phyloP scores from a whole-genome alignment of 2,113 vertebrate genomes.

The Myotis yumanensis region DNA sequence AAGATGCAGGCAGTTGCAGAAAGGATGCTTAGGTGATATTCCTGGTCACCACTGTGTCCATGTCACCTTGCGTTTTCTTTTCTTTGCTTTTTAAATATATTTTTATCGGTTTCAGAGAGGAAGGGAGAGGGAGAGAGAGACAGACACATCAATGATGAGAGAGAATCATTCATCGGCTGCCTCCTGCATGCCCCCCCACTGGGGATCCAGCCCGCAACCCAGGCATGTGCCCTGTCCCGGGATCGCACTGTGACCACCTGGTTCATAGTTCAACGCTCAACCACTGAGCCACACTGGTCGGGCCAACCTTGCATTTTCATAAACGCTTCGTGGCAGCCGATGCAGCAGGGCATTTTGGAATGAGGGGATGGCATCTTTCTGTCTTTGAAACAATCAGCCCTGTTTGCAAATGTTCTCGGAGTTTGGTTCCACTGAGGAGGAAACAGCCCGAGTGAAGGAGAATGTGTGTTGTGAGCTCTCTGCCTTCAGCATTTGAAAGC shows the following conservation, averaged over 20 bases:
- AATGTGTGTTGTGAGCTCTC: constrained; percentile 70
- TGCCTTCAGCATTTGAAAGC: constrained; percentile 79
- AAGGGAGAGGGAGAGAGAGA: too few relatives aligned
- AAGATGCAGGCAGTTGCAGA: not conserved
- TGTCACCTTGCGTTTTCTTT: not conserved
- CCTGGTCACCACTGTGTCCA: not conserved
- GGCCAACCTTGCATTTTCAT: not conserved
- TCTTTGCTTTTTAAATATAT: too few relatives aligned
- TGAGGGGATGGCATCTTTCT: not conserved
- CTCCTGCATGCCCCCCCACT: too few relatives aligned
- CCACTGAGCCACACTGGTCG: too few relatives aligned
- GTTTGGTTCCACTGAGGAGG: constrained; percentile 64
- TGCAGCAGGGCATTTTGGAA: constrained; percentile 15
- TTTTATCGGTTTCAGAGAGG: too few relatives aligned
- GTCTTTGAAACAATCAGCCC: constrained; percentile 60
- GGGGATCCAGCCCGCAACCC: too few relatives aligned
- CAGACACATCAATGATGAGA: too few relatives aligned
- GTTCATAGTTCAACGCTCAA: too few relatives aligned
- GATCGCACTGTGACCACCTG: too few relatives aligned
- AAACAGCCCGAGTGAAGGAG: constrained; percentile 74
- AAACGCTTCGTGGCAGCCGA: not conserved
- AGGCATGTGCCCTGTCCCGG: too few relatives aligned
- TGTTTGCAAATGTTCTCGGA: constrained; percentile 56
- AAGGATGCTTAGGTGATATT: not conserved
- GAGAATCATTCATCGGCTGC: too few relatives aligned